phyloP scores from a whole-genome alignment of 2,113 vertebrate species.

The Montifringilla adamsi region DNA sequence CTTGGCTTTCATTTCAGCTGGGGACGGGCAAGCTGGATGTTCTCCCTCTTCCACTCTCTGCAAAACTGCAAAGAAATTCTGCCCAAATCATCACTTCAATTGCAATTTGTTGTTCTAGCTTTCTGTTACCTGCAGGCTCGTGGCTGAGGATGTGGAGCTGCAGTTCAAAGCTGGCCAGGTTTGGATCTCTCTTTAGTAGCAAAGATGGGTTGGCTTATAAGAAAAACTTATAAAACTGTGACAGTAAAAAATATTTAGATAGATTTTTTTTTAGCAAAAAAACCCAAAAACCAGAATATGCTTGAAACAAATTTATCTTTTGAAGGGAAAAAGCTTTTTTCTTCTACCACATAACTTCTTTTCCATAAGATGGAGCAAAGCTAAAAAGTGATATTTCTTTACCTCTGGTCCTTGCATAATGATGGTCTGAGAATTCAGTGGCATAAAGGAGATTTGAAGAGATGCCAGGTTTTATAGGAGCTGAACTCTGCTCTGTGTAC shows the following conservation, averaged over 20 bases:
- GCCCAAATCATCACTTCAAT: fast-evolving
- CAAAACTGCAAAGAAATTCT: background rate
- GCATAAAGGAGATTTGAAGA: background rate
- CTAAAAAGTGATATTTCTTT: background rate
- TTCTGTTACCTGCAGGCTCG: fast-evolving
- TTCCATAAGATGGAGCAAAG: background rate
- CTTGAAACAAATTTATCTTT: background rate
- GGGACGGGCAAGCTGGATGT: fast-evolving
- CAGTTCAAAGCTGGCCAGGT: background rate
- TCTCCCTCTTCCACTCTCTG: fast-evolving
- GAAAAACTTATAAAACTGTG: background rate
- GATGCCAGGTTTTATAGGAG: background rate
- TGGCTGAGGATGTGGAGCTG: background rate
- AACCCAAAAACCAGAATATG: background rate
- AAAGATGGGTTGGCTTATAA: background rate
- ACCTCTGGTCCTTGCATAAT: background rate
- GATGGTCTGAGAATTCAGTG: background rate
- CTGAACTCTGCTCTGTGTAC: background rate
- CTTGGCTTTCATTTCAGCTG: background rate
- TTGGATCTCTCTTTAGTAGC: background rate
- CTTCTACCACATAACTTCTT: background rate
- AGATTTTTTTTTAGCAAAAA: background rate
- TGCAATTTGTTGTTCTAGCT: background rate
- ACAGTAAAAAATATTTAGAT: background rate
- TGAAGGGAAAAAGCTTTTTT: background rate